Conservation (phyloP, 1,140 invertebrate genomes). For the Aphis craccivora region DNA sequence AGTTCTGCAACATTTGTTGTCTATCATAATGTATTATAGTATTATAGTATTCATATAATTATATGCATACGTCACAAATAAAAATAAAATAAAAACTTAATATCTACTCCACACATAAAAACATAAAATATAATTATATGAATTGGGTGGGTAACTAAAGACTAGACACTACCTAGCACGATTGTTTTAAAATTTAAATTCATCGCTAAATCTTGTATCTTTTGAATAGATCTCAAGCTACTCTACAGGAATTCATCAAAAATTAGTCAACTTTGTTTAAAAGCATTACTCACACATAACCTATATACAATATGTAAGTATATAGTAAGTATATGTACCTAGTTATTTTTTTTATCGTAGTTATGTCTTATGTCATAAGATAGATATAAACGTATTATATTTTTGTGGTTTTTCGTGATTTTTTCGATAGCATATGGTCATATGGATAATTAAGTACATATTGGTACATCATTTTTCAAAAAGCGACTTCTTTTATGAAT, state of each 20-base stretch:
- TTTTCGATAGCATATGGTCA: not conserved
- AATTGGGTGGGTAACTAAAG: not conserved
- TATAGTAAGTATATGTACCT: not conserved
- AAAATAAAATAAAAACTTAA: not conserved
- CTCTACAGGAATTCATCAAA: no score
- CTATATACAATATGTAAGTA: not conserved
- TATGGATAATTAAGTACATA: not conserved
- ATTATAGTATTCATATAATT: conserved; percentile 1
- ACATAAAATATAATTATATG: conserved; percentile 2
- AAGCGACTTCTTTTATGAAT: not conserved
- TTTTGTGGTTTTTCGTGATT: not conserved
- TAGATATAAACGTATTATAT: not conserved
- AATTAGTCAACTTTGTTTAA: no score
- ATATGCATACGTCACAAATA: not conserved
- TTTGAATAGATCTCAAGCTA: not conserved
- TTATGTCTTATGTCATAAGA: no score
- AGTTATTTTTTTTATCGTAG: no score
- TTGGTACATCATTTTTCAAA: not conserved
- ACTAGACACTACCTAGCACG: not conserved
- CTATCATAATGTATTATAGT: not conserved
- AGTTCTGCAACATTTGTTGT: not conserved
- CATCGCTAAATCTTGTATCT: no score
- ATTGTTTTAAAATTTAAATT: no score
- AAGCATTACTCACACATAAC: not conserved
- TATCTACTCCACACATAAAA: not conserved